phyloP scores from a whole-genome alignment of 2,113 vertebrate genomes.

The Campylomormyrus numenius region DNA sequence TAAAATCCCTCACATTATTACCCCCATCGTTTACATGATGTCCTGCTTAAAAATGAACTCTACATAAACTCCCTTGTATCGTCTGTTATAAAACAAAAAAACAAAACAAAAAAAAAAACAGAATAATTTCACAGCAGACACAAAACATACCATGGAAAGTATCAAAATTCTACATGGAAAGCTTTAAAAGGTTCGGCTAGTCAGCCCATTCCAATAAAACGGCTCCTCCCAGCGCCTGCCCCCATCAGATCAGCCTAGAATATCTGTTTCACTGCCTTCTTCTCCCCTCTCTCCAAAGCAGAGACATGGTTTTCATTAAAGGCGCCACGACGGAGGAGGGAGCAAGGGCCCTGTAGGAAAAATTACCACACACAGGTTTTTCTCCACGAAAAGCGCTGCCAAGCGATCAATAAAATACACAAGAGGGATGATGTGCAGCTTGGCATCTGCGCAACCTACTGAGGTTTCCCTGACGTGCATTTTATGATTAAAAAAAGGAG shows the following conservation, averaged over 20 bases:
- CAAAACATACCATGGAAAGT: neutral
- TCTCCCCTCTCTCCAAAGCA: slow-evolving; percentile 9
- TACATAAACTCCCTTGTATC: neutral
- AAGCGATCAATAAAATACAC: slow-evolving; percentile 29
- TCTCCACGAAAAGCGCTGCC: neutral
- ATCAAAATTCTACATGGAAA: neutral
- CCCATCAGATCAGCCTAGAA: neutral
- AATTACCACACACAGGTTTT: slow-evolving; percentile 53
- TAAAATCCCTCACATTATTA: neutral
- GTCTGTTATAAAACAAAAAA: neutral
- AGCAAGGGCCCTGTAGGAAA: slow-evolving; percentile 50
- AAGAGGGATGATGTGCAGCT: slow-evolving; percentile 34
- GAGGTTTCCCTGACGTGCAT: neutral
- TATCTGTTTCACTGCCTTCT: neutral
- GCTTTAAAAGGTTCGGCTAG: neutral
- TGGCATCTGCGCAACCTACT: neutral
- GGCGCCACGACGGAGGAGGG: slow-evolving; percentile 42
- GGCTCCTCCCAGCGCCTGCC: neutral
- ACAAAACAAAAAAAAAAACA: neutral
- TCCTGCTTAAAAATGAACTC: neutral
- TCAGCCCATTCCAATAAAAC: neutral
- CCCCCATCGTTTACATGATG: neutral
- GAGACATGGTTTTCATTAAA: slow-evolving; percentile 52
- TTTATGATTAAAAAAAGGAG: slow-evolving; percentile 1
- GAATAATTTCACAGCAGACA: neutral